Evolutionary conservation across 2,113 vertebrate species (phyloP), one percentile per base, ranked within the genome.

Genomic region (Anas platyrhynchos): DNA sequence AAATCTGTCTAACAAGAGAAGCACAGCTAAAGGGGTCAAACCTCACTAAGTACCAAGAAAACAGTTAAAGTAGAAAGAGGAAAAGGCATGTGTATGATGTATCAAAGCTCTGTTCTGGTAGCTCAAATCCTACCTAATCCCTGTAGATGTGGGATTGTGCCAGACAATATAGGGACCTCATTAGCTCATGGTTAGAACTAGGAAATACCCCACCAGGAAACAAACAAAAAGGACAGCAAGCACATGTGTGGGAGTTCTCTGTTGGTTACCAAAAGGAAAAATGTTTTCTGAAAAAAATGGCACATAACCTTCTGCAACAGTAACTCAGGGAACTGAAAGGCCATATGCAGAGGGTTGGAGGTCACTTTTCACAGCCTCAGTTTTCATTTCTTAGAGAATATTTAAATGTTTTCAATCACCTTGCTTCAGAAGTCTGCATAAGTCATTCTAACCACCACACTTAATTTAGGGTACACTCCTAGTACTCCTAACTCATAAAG

Each of bases 241-340:
- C 0, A 0, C 11, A 3, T 8, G 3, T 20, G 5, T 69, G 20
- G 13, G 23, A 65, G 9, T 62, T 77, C 59, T 86, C 5, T 0
- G 1, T 32, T 87, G 9, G 2, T 56, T 73, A 66, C 23, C 13
- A 54, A 81, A 89, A 65, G n/a, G 18, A n/a, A 3, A 1, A 58
- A 50, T 14, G 6, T n/a, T 91, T 86, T n/a, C 44, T 72, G 43
- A 32, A 76, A 83, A 84, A 81, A 32, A 66, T 31, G 82, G 15
- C 14, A n/a, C 62, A 22, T 69, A 52, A 48, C 87, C 16, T 76
- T 18, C 29, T 77, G 48, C 7, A 6, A 13, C 21, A 29, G 34
- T 73, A 85, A 31, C 66, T 82, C 41, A 73, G n/a, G 41, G 20
- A 89, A 73, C 10, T n/a, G 17, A 48, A 66, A 5, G 14, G 44